Evolutionary conservation across 2,113 vertebrate species (phyloP).

Genomic region (Cettia cetti): DNA sequence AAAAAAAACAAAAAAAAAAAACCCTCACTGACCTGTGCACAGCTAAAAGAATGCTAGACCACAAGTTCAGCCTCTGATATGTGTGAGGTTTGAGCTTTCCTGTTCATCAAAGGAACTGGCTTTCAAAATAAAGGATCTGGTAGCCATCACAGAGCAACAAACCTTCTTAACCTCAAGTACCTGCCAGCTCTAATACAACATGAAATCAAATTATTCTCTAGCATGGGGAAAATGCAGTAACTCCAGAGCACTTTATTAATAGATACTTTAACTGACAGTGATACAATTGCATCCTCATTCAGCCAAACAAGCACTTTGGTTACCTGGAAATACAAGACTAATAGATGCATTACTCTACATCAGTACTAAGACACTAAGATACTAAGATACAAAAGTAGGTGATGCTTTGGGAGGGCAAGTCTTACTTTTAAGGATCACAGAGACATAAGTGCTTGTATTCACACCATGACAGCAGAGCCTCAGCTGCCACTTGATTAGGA

Average conservation of each 20-base stretch:
- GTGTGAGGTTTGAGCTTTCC: not conserved
- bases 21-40: not conserved
- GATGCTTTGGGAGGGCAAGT: not conserved
- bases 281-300: not conserved
- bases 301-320: not conserved
- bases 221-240: not conserved
- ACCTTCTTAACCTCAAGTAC: not conserved
- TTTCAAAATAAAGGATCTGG: not conserved
- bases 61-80: not conserved
- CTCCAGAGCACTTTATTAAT: not conserved
- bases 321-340: not conserved
- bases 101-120: not conserved
- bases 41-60: not conserved
- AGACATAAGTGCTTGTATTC: not conserved
- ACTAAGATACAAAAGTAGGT: not conserved
- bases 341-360: not conserved
- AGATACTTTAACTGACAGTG: not conserved
- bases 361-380: not conserved
- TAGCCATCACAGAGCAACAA: not conserved
- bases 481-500: not conserved
- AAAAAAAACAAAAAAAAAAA: too few relatives aligned
- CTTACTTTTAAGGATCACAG: not conserved
- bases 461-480: not conserved
- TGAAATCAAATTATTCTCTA: not conserved
- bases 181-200: not conserved